Base-by-base conservation (phyloP, 2,797 vertebrate species). In the Mormyrops boulengeri region DNA sequence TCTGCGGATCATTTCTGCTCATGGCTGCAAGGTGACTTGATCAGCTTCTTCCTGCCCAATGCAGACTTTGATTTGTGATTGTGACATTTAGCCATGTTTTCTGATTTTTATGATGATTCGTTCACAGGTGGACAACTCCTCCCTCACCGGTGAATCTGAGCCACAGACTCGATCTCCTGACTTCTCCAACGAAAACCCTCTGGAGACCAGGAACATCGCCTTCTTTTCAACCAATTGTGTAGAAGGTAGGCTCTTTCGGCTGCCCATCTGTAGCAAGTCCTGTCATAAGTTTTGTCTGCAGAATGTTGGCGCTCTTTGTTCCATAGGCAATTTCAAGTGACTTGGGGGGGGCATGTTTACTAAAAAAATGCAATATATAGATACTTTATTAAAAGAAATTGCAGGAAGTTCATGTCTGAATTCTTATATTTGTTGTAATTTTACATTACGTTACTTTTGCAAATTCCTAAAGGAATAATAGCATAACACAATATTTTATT, bases 191-290 rank as follows among this genome's bases (percentile, higher is more conserved):
- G 97, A 97, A 87, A 97, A 97, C 91, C 97, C 97, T 0, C 92
- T 97, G 90, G 97, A 97, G 93, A 97, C 97, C 0, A 96, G 96
- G 89, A 97, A 97, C 91, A 97, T 97, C 66, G 96, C 96, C 50
- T 97, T 97, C 92, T 97, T 97, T 89, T 97, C 97, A 12, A 97
- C 97, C 77, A 97, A 97, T 93, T 97, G 97, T 88, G 97, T 97
- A 38, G 97, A 97, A 96, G 97, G 97, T 97, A 92, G 17, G 44
- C 69, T 88, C 2, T 19, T 62, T 19, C 8, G 6, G 0, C 14
- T 53, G 34, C 44, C 1, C 19, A 4, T 38, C 38, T 30, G 50
- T 41, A n/a, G 12, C 66, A 52, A n/a, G 49, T 30, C 50, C 19
- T 14, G 47, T 88, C 62, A 52, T 38, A 30, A 53, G 9, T 17